Base-by-base conservation (phyloP, 2,888 invertebrate species). In the Lapara coniferarum region DNA sequence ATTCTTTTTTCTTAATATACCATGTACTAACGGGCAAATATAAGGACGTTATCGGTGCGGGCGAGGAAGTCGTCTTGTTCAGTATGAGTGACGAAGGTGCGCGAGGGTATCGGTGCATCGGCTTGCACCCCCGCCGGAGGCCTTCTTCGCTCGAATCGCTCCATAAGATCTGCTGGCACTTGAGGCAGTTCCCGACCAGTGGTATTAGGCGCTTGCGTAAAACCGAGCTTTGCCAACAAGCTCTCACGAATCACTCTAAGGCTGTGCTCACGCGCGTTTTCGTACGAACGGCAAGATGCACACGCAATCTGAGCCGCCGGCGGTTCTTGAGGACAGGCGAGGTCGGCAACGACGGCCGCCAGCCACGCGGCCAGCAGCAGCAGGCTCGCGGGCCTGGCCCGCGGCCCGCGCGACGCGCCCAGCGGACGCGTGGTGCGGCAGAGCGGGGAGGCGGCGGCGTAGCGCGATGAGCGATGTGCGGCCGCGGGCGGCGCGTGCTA, bases 51-150 rank as follows among this genome's bases (percentile, higher is more conserved):
- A 85, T 96, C 95, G 72, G 96, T 95, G 81, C 95, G 95, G 77
- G 95, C 95, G 81, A 95, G 95, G 90, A 95, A 96, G 86, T 96
- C 95, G 82, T 96, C 96, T 74, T 86, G 95, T 94, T 87, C 96
- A 90, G 85, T 95, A 91, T 86, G 95, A 87, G 88, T 93, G 90
- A 88, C 94, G 85, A 88, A 90, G 87, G 86, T 90, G 85, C 86
- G 94, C 85, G 86, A 90, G 78, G 89, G 91, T 89, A 87, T 94
- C 71, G 91, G 91, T 77, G 89, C 95, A 82, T 96, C 96, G 72
- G 95, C 95, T 81, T 96, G 95, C 78, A 94, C 94, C 76, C 95
- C 95, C 75, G 92, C 90, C 76, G 94, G 89, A 83, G 94, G 94
- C 87, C 93, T 94, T 81, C 89, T 91, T 85, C 89, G 91, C 89